These are phyloP conservation scores for Buphagus erythrorhynchus DNA, from an alignment of 2,797 vertebrate species.

Conservation along the genomic window DNA sequence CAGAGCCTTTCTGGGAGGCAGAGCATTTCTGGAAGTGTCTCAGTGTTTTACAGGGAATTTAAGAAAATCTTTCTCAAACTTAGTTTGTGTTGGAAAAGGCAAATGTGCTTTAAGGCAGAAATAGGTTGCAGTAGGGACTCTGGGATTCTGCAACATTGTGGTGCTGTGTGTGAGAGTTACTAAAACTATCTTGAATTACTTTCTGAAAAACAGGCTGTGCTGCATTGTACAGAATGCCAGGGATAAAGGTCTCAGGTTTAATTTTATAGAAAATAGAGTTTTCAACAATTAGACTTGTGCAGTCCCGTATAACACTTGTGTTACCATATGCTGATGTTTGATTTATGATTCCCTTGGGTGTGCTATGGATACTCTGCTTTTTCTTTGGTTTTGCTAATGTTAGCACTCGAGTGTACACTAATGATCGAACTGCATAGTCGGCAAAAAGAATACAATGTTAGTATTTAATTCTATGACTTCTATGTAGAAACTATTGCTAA, in stretches of 20 bases:
- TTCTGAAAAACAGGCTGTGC: background rate
- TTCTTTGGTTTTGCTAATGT: background rate
- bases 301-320: background rate
- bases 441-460: background rate
- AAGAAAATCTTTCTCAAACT: background rate
- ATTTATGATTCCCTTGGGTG: background rate
- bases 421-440: background rate
- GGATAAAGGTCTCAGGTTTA: background rate
- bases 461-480: background rate
- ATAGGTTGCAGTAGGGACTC: background rate
- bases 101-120: background rate
- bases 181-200: background rate
- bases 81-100: background rate
- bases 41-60: background rate
- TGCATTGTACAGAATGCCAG: background rate
- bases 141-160: background rate
- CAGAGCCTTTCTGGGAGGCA: background rate
- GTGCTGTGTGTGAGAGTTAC: background rate
- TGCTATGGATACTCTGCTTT: background rate
- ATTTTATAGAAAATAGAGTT: background rate
- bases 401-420: background rate
- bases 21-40: background rate
- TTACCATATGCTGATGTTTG: background rate
- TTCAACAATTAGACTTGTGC: background rate
- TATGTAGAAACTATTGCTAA: slow-evolving; percentile 45